Conservation (phyloP, 2,113 vertebrate species). For the Rhinopithecus roxellana region DNA sequence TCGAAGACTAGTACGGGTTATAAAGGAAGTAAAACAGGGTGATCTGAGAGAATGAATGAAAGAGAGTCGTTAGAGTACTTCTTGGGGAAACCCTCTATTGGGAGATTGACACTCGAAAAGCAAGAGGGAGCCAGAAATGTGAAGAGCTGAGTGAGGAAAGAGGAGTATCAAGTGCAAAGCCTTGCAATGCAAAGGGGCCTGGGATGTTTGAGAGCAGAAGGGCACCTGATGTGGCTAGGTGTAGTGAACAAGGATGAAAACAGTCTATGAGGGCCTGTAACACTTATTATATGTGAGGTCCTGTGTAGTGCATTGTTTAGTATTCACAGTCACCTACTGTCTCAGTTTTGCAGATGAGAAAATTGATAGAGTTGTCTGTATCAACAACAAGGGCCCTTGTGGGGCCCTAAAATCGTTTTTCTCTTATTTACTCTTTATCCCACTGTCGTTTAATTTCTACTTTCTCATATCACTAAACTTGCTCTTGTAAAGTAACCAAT, state of each 20-base stretch:
- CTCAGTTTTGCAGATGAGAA: slow-evolving; percentile 7
- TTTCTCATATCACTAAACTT: background rate
- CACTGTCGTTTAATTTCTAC: background rate
- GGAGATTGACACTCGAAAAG: background rate
- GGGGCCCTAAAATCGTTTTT: background rate
- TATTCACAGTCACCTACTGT: background rate
- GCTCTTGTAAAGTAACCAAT: background rate
- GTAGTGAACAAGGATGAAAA: background rate
- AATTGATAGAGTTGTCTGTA: background rate
- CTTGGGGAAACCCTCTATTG: background rate
- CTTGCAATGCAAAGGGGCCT: background rate
- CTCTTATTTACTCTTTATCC: background rate
- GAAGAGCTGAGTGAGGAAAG: slow-evolving; percentile 3
- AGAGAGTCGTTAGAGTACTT: background rate
- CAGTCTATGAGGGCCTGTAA: background rate
- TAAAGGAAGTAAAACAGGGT: background rate
- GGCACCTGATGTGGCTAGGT: background rate
- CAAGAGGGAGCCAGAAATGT: background rate
- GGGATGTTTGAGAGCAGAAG: background rate
- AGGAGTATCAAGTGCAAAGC: background rate
- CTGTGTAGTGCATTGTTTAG: background rate
- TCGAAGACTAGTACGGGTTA: background rate
- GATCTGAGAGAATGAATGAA: background rate
- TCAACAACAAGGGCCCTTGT: too few relatives aligned
- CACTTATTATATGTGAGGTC: background rate